Evolutionary conservation across 2,888 invertebrate genomes (phyloP).

Genomic region (Dorcus hopei): DNA sequence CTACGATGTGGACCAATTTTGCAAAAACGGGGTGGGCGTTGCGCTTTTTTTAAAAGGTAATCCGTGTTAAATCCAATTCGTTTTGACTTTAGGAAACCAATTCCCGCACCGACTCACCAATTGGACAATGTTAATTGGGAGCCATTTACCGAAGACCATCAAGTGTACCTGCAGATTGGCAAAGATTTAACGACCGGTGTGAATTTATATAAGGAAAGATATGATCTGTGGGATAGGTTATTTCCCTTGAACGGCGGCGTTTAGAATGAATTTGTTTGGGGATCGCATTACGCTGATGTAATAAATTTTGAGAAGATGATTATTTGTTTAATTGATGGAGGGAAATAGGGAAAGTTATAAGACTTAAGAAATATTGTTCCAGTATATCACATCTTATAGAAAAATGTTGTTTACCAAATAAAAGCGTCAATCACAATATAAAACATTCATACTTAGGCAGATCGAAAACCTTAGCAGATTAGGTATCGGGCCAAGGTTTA

Average conservation of each 20-base stretch:
- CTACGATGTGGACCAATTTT: slow-evolving; percentile 50
- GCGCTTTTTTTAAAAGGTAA: neutral
- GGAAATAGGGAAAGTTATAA: no score
- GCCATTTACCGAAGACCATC: slow-evolving; percentile 38
- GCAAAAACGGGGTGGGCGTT: slow-evolving; percentile 39
- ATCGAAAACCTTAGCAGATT: no score
- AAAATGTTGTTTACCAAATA: no score
- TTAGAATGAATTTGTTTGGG: no score
- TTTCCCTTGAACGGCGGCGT: slow-evolving; percentile 32
- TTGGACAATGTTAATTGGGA: slow-evolving; percentile 46
- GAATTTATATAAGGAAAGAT: slow-evolving; percentile 44
- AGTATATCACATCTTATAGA: no score
- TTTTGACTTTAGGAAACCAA: slow-evolving; percentile 50
- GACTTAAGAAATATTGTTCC: no score
- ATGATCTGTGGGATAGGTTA: slow-evolving; percentile 45
- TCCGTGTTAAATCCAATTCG: neutral
- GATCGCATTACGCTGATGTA: no score
- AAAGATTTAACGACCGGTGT: slow-evolving; percentile 41
- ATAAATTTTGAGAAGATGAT: no score
- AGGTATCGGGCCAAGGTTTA: no score
- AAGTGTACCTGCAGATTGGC: slow-evolving; percentile 48
- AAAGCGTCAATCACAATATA: no score
- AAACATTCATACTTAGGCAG: no score
- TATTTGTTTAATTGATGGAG: no score
- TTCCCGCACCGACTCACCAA: slow-evolving; percentile 37